Percentiles rank a stretch among this genome's conserved stretches.
Evolutionary conservation across 2,888 invertebrate species (phyloP).

Genomic region (Drosophila meridiana): DNA sequence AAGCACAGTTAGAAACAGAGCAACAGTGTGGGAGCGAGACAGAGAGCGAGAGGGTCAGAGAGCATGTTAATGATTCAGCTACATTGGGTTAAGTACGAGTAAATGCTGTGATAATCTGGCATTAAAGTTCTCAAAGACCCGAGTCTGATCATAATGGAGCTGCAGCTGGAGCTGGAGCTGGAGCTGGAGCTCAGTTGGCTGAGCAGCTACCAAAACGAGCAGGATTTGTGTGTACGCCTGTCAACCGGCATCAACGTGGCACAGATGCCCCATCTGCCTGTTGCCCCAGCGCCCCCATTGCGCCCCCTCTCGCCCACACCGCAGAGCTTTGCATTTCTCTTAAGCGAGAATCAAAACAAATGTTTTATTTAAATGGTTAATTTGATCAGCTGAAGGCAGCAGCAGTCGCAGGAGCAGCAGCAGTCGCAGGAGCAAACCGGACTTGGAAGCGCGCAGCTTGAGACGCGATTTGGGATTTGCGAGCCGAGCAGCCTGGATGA

Average conservation of each 20-base stretch:
- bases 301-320: background rate
- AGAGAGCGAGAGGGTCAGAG: background rate
- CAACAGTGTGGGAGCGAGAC: background rate
- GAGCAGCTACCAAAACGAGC: constrained; percentile 37
- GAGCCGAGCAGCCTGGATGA: background rate
- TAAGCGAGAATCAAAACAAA: constrained; percentile 69
- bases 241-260: constrained; percentile 51
- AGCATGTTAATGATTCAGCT: constrained; percentile 10
- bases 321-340: constrained; percentile 4
- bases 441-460: constrained; percentile 25
- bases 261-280: background rate
- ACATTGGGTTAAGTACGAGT: constrained; percentile 36
- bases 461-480: constrained; percentile 4
- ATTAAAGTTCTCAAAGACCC: constrained; percentile 31
- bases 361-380: constrained; percentile 78
- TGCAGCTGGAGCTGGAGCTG: constrained; percentile 22
- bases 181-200: constrained; percentile 9
- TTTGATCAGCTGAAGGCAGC: constrained; percentile 53
- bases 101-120: constrained; percentile 46
- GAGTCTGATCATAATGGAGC: constrained; percentile 38
- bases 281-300: background rate
- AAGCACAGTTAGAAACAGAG: too few species aligned
- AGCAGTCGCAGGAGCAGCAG: background rate
- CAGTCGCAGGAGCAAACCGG: constrained; percentile 20
- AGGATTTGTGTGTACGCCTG: constrained; percentile 47